These are phyloP conservation scores for Remorina albescens DNA, from an alignment of 2,797 vertebrate genomes.

Conservation along the genomic window DNA sequence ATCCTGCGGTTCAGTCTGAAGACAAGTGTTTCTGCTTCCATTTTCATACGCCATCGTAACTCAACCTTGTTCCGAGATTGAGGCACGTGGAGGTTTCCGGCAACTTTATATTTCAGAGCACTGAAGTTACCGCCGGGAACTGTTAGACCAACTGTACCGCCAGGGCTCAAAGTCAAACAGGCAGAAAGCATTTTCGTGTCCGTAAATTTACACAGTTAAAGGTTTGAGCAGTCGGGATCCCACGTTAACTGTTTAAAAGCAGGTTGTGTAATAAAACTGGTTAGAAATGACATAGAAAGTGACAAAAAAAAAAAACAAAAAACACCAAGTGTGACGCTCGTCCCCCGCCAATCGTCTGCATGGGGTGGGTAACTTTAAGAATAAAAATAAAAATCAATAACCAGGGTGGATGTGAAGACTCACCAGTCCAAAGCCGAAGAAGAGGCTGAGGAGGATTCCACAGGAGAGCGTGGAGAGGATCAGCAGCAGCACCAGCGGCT, in stretches of 20 bases:
- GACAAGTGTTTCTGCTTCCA: background rate
- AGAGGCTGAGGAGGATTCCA: conserved; percentile 83
- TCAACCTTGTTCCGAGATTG: background rate
- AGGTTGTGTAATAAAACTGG: background rate
- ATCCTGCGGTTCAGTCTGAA: background rate
- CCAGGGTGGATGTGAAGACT: conserved; percentile 69
- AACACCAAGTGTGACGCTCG: background rate
- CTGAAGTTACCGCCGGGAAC: too few relatives aligned
- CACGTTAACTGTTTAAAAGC: background rate
- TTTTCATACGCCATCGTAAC: background rate
- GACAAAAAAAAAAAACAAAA: too few relatives aligned
- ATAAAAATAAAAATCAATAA: background rate
- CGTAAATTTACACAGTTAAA: background rate
- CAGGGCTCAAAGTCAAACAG: background rate
- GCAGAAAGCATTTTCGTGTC: background rate
- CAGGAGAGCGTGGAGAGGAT: conserved; percentile 88
- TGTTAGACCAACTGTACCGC: background rate
- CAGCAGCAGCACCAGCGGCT: conserved; percentile 91
- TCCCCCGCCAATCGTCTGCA: background rate
- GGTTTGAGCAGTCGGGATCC: too few relatives aligned
- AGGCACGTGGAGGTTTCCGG: too few relatives aligned
- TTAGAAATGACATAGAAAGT: background rate
- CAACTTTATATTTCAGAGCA: too few relatives aligned
- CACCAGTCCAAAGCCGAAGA: conserved; percentile 85
- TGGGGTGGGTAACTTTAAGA: background rate